Evolutionary conservation across 2,888 invertebrate genomes (phyloP).

Genomic region (Candidula unifasciata): DNA sequence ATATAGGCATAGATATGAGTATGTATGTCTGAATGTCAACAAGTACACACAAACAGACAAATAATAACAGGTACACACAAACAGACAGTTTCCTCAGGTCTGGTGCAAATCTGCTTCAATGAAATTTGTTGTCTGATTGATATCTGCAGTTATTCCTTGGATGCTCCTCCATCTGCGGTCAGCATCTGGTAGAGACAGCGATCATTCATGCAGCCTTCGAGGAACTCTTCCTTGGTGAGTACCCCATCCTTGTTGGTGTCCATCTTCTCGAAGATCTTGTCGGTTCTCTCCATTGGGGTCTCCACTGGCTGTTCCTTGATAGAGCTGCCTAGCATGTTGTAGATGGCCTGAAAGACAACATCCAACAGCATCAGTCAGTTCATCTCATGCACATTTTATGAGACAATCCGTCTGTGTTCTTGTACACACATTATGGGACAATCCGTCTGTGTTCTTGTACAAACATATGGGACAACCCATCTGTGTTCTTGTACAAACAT

Average conservation of each 20-base stretch:
- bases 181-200: conserved; percentile 76
- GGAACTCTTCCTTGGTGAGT: conserved; percentile 97
- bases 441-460: too few species aligned
- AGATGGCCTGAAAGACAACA: conserved; percentile 90
- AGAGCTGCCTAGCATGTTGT: conserved; percentile 96
- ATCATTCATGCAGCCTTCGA: conserved; percentile 97
- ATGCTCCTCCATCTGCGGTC: conserved; percentile 71
- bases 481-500: too few species aligned
- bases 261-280: conserved; percentile 99
- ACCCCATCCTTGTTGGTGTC: conserved; percentile 99
- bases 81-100: neutral
- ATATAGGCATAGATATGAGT: neutral
- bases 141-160: conserved; percentile 22
- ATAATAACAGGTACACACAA: neutral
- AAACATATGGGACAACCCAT: too few species aligned
- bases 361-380: neutral
- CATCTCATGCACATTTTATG: too few species aligned
- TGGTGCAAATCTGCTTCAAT: too few species aligned
- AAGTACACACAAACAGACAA: neutral
- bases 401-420: too few species aligned
- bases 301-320: conserved; percentile 66
- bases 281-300: conserved; percentile 94
- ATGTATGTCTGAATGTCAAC: neutral
- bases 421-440: too few species aligned
- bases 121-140: too few species aligned